Evolutionary conservation across 2,113 vertebrate species (phyloP), one percentile per base, ranked within the genome.

Genomic region (pig (Sus scrofa)): DNA sequence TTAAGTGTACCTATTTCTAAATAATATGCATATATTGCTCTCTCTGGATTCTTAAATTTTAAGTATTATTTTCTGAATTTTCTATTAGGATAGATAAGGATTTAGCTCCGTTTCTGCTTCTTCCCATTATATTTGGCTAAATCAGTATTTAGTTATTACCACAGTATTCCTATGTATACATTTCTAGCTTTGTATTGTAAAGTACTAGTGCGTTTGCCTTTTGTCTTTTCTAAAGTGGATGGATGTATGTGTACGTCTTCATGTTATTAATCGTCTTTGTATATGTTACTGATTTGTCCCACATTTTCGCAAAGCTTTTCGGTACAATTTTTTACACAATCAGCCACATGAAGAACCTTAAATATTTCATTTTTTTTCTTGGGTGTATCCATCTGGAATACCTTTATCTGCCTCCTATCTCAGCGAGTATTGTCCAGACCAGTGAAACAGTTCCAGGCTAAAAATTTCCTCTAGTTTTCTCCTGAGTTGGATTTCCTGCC

Each of bases 41-140:
- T 96, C 54, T 85, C 65, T 93, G 84, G 70, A 81, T 87, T 91
- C 95, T 65, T 91, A 37, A 63, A 93, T 86, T 92, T 96, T 90
- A 65, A 94, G 75, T 90, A 34, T 78, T 58, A 56, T 84, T 30
- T 81, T 93, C 75, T 91, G 30, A 32, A 75, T 27, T 95, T 97
- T 77, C 44, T 60, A 4, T 81, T 82, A 50, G 44, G 34, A 54
- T 44, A 34, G 44, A 86, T 54, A 68, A 93, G n/a, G 11, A 89
- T 67, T 93, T 39, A 60, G 34, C 52, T 84, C 54, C 37, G 7
- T 52, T 16, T 95, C 27, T 91, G 19, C 52, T 44, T 75, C 16
- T 62, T 30, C 65, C 18, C 22, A 37, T 68, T 22, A 24, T 75
- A 87, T 71, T 85, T 56, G 11, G 50, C 11, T 92, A 87, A 94